Evolutionary conservation across 2,888 invertebrate genomes (phyloP).

Genomic region (Kryphioiulus occultus): DNA sequence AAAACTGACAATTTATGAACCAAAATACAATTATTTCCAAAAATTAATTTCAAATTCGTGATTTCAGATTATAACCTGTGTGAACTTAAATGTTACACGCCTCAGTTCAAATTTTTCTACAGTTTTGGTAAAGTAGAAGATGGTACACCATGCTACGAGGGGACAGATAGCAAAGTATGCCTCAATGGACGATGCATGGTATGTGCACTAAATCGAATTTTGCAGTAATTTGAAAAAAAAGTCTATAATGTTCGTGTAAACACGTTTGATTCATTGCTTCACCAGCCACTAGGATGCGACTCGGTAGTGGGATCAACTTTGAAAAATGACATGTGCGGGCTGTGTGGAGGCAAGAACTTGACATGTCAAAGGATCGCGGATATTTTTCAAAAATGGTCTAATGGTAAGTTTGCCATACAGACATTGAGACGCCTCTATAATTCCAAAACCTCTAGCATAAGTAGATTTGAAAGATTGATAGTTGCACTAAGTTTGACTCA

Average conservation of each 20-base stretch:
- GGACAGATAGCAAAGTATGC: slow-evolving; percentile 53
- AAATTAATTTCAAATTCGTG: background rate
- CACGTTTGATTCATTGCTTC: background rate
- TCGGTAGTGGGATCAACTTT: slow-evolving; percentile 59
- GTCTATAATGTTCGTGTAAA: background rate
- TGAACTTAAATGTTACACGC: slow-evolving; percentile 55
- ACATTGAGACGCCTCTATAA: slow-evolving; percentile 54
- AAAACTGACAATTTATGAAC: background rate
- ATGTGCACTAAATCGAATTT: slow-evolving; percentile 37
- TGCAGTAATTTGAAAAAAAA: background rate
- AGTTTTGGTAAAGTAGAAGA: slow-evolving; percentile 56
- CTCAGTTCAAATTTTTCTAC: slow-evolving; percentile 53
- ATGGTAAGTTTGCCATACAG: slow-evolving; percentile 47
- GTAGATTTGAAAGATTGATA: background rate
- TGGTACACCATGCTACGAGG: slow-evolving; percentile 55
- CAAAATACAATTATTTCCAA: background rate
- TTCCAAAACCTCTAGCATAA: slow-evolving; percentile 48
- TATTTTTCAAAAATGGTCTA: slow-evolving; percentile 57
- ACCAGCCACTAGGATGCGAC: slow-evolving; percentile 62
- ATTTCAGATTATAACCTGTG: slow-evolving; percentile 55
- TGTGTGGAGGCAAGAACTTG: slow-evolving; percentile 60
- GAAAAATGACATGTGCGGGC: slow-evolving; percentile 60
- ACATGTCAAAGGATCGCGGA: slow-evolving; percentile 60
- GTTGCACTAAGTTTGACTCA: background rate
- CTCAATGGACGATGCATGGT: slow-evolving; percentile 57